These are phyloP conservation scores for Mechanitis mazaeus DNA, from an alignment of 2,888 invertebrate genomes.

Conservation along the genomic window DNA sequence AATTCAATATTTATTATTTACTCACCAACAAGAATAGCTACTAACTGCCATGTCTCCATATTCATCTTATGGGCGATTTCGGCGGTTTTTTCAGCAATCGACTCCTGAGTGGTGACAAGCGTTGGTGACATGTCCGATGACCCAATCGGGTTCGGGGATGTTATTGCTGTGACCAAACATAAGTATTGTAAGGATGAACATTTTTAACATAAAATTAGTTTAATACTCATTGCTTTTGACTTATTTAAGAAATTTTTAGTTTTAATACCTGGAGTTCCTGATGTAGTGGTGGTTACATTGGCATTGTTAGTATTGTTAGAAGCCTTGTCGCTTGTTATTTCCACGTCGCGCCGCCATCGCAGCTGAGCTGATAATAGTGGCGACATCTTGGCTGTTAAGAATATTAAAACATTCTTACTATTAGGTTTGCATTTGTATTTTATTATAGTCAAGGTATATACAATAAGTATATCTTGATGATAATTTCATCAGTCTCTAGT, in stretches of 20 bases:
- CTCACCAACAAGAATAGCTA: constrained; percentile 89
- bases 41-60: constrained; percentile 89
- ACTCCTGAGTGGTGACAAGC: constrained; percentile 59
- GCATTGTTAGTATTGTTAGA: constrained; percentile 9
- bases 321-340: constrained; percentile 33
- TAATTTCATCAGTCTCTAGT: no score
- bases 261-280: constrained; percentile 19
- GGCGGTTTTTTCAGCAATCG: constrained; percentile 75
- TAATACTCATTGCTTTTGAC: no score
- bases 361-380: constrained; percentile 54
- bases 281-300: constrained; percentile 10
- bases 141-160: constrained; percentile 19
- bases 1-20: background rate
- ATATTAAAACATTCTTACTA: background rate
- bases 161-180: constrained; percentile 15
- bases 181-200: no score
- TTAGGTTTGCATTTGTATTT: no score
- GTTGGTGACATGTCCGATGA: constrained; percentile 39
- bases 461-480: no score
- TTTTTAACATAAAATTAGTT: no score
- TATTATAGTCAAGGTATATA: no score
- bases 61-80: constrained; percentile 83
- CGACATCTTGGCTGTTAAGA: constrained; percentile 52
- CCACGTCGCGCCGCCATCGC: constrained; percentile 65
- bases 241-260: no score